Evolutionary conservation across 53 echinoderm and acorn worm genomes (phyloP), one percentile per base, ranked within the genome.

Genomic region (Mesocentrotus franciscanus): DNA sequence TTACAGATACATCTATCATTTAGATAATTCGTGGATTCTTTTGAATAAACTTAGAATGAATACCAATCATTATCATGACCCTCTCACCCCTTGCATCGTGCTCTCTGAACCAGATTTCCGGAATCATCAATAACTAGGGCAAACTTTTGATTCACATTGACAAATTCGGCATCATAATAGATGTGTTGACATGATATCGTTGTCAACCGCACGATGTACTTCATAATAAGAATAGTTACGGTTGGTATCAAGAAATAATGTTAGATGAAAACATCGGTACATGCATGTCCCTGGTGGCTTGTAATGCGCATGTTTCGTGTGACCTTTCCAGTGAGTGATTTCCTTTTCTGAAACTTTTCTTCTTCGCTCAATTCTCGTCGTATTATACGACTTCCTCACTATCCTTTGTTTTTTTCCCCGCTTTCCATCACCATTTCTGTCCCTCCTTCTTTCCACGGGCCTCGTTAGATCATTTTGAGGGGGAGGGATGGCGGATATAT

Each of bases 21-120:
- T 26, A 56, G 58, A 87, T 26, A 58, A 24, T 35, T 10, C 42
- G 26, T 8, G n/a, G 13, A 57, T 26, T n/a, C 10, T 57, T 87
- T 87, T 11, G n/a, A 87, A n/a, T 87, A 39, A 36, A 36, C 81
- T 8, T 20, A 3, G 36, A 8, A 39, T 76, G 20, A 81, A 18
- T 58, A n/a, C 27, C 12, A 18, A 13, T n/a, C 26, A 56, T 58
- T 49, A 20, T n/a, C 58, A 5, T 58, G 27, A 87, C n/a, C 56
- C 87, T 58, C 14, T 87, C 87, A 11, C 57, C 58, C 49, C 49
- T n/a, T 27, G 11, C 58, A 57, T 75, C 22, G 17, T 87, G 87
- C n/a, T 24, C 20, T 58, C 57, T 58, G 87, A 87, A 87, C 26
- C n/a, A 58, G 8, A 87, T 87, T 58, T 87, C 87, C 87, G 87